Evolutionary conservation across 2,113 vertebrate genomes (phyloP).

Genomic region (Petroica traversi): DNA sequence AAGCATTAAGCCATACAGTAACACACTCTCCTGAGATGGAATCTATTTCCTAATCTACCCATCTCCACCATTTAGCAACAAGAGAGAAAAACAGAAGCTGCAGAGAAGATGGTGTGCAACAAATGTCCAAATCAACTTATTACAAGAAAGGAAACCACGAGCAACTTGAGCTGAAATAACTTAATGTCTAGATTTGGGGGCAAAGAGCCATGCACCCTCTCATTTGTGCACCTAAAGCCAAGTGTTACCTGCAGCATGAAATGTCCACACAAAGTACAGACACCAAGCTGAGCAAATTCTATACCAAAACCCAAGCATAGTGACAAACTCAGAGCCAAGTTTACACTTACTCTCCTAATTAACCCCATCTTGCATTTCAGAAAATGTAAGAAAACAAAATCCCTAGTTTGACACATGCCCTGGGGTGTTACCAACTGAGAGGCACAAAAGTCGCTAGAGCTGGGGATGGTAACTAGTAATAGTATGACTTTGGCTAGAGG

Average conservation of each 20-base stretch:
- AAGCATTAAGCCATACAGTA: background rate
- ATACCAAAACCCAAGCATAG: background rate
- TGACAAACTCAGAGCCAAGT: background rate
- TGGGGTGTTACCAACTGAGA: background rate
- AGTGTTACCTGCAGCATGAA: fast-evolving
- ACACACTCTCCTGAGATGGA: background rate
- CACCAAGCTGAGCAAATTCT: background rate
- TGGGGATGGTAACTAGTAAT: background rate
- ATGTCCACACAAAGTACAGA: fast-evolving
- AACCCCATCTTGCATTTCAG: background rate
- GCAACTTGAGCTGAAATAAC: constrained; percentile 32
- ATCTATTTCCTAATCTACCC: constrained; percentile 17
- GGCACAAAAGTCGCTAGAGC: background rate
- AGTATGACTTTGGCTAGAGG: background rate
- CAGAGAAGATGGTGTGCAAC: background rate
- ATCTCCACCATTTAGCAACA: constrained; percentile 30
- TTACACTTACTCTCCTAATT: background rate
- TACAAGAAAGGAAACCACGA: constrained; percentile 12
- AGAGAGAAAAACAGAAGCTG: constrained; percentile 39
- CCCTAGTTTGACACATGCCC: fast-evolving
- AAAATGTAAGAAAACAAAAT: background rate
- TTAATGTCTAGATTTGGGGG: background rate
- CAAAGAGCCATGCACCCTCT: fast-evolving
- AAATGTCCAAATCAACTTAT: background rate
- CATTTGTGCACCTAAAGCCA: background rate